These are phyloP conservation scores for Odontomyia ornata DNA, from an alignment of 2,888 invertebrate species.

Conservation along the genomic window DNA sequence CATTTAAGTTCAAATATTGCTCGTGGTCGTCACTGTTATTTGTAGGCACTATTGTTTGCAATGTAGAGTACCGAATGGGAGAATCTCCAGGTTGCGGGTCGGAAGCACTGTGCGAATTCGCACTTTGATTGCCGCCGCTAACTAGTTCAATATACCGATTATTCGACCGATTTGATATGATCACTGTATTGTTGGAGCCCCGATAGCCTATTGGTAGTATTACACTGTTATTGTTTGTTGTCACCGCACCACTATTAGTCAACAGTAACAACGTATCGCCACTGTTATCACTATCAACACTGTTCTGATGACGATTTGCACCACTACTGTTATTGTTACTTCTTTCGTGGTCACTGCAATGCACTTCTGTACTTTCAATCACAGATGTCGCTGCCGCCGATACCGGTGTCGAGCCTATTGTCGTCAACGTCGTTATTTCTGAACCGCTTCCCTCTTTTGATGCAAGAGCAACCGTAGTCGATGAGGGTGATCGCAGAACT, in stretches of 20 bases:
- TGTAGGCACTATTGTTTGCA: conserved; percentile 39
- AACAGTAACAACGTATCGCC: conserved; percentile 48
- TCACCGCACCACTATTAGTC: conserved; percentile 43
- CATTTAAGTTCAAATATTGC: conserved; percentile 46
- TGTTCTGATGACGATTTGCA: conserved; percentile 3
- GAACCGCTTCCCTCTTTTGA: conserved; percentile 5
- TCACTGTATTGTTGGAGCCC: conserved; percentile 61
- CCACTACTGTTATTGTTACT: conserved; percentile 49
- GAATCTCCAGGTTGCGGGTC: conserved; percentile 35
- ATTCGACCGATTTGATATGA: conserved; percentile 56
- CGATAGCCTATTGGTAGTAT: conserved; percentile 59
- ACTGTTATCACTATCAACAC: conserved; percentile 46
- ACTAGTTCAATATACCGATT: conserved; percentile 48
- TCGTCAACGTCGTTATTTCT: background rate
- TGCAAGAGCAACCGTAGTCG: conserved; percentile 31
- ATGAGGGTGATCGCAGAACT: conserved; percentile 48
- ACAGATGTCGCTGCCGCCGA: conserved; percentile 45
- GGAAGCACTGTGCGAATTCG: background rate
- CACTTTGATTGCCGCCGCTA: conserved; percentile 31
- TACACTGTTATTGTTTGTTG: conserved; percentile 49
- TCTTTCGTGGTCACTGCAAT: conserved; percentile 41
- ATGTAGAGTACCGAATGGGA: conserved; percentile 43
- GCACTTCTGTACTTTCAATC: conserved; percentile 33
- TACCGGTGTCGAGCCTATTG: conserved; percentile 28
- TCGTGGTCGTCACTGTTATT: conserved; percentile 33